Conservation (phyloP, 1,140 invertebrate species). For the Lucilia cuprina region DNA sequence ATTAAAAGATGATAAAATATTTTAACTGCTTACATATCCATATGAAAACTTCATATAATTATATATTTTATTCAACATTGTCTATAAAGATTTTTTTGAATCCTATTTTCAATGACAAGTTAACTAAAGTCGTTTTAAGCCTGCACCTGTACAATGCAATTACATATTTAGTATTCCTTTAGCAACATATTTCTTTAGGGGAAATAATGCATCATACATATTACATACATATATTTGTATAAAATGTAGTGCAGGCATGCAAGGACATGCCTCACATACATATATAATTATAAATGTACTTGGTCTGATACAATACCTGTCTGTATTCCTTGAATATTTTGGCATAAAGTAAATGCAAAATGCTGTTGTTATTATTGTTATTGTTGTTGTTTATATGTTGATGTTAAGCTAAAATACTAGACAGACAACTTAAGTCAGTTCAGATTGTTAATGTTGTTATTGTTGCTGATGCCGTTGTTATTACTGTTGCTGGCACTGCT, state of each 20-base stretch:
- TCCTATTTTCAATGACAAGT: not conserved
- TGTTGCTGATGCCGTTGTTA: not conserved
- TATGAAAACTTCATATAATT: too few species aligned
- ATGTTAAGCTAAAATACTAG: not conserved
- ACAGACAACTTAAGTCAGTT: slow-evolving; percentile 11
- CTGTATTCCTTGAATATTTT: not conserved
- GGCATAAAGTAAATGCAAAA: not conserved
- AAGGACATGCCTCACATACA: not conserved
- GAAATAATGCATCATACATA: not conserved
- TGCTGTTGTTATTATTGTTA: not conserved
- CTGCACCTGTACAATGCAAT: not conserved
- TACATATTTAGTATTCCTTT: not conserved
- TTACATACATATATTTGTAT: too few species aligned
- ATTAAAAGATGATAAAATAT: too few species aligned
- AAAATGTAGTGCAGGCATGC: not conserved
- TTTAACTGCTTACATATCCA: too few species aligned
- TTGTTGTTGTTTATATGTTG: not conserved
- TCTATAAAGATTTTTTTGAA: too few species aligned
- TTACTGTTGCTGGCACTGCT: not conserved
- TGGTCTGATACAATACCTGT: not conserved
- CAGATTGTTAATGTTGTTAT: not conserved
- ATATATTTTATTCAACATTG: too few species aligned
- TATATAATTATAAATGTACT: not conserved
- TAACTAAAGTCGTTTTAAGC: not conserved
- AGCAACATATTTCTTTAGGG: not conserved